Evolutionary conservation across 53 echinoderm and acorn worm species (phyloP), one percentile per base, ranked within the genome.

Genomic region (Echinarachnius parma): DNA sequence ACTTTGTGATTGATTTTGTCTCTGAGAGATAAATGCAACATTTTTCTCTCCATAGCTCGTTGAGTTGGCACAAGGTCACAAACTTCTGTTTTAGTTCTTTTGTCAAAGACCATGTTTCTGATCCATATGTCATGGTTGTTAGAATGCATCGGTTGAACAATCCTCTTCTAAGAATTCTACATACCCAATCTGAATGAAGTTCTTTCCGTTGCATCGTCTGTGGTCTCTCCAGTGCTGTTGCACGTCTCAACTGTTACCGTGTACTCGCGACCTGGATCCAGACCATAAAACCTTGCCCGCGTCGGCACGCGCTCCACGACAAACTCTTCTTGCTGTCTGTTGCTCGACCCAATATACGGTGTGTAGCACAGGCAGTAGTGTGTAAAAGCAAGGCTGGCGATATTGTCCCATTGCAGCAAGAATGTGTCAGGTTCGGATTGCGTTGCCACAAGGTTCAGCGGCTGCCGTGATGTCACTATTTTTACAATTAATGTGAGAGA

Each of bases 361-460:
- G 49, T 68, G 79, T 91, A 89, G 61, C 67, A 67, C 74, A 91
- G 45, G 64, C 77, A 64, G 62, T 83, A 91, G 63, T 42, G 56
- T 32, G 82, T 53, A 33, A 83, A 86, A 24, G 19, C 33, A 3
- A 28, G 59, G 20, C 10, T 39, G 4, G 16, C 49, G 2, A 82
- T 37, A 25, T 79, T 32, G 0, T 56, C 53, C 86, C 83, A 86
- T 1, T n/a, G n/a, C n/a, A n/a, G n/a, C n/a, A n/a, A n/a, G n/a
- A n/a, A n/a, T n/a, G n/a, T n/a, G n/a, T n/a, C n/a, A n/a, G n/a
- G n/a, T n/a, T n/a, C n/a, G n/a, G n/a, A n/a, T n/a, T n/a, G n/a
- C 10, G 15, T 72, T 34, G 22, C 24, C 0, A 1, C 21, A 3
- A 72, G 57, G 28, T 57, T 42, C 15, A 72, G 57, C 0, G 28